Evolutionary conservation across 2,888 invertebrate genomes (phyloP), one percentile per base, ranked within the genome.

Genomic region (Drosophila affinis): DNA sequence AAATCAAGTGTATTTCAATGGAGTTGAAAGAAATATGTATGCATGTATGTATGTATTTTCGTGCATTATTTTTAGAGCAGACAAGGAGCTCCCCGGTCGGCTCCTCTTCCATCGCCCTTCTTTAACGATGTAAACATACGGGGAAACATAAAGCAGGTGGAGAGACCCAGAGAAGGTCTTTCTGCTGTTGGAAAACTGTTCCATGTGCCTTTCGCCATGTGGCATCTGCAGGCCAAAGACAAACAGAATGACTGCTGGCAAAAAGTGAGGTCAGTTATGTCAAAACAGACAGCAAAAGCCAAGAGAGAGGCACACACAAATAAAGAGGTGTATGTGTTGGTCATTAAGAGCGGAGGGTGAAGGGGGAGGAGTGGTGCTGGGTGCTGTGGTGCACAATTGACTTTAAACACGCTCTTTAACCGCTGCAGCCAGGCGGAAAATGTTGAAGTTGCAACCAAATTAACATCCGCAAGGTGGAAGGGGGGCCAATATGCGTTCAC

Each of bases 401-500:
- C 76, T 79, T 72, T 76, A 55, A 79, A 72, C 87, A 86, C 81
- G 87, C 79, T 83, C 68, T 80, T 79, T 69, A 75, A 70, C 62
- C 70, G 70, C 81, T 54, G 62, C 65, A 63, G 54, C 65, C 61
- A 29, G 68, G 72, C 49, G 68, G 59, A 56, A 62, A 78, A 74
- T 57, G 71, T 64, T 62, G 54, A 75, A 74, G 62, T 60, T 52
- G 49, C 55, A 47, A 27, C 61, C 45, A 67, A 59, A 65, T 44
- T 56, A 67, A 51, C 48, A 55, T 45, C 57, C 70, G 48, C 57
- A 53, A 49, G 56, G 27, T 0, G 7, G 27, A 27, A 21, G 21
- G 21, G n/a, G 46, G 53, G 44, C 62, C 48, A 61, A 57, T 69
- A 69, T 79, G 79, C 80, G 77, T 70, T 60, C 64, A 39, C 9